Evolutionary conservation across 2,888 invertebrate species (phyloP).

Genomic region (Cenopis cana): DNA sequence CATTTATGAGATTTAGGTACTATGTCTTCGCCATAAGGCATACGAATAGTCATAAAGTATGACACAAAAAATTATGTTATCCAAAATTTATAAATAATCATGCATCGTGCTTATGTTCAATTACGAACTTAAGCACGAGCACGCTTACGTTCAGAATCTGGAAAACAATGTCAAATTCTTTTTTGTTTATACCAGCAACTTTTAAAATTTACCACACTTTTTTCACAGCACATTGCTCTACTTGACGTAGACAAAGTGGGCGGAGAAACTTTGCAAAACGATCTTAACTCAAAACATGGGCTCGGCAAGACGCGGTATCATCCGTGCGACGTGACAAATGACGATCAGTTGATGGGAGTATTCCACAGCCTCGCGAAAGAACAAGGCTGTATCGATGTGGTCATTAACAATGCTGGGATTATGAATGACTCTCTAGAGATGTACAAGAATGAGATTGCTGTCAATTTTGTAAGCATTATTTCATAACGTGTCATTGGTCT

Average conservation of each 20-base stretch:
- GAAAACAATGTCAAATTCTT: no score
- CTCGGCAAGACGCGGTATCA: constrained; percentile 53
- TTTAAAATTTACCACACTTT: no score
- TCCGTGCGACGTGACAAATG: constrained; percentile 59
- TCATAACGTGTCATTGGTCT: no score
- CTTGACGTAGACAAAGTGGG: constrained; percentile 55
- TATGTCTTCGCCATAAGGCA: no score
- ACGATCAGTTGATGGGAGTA: constrained; percentile 52
- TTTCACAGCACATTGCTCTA: constrained; percentile 46
- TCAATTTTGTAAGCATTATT: constrained; percentile 60
- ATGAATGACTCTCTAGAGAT: constrained; percentile 52
- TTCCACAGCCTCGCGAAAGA: constrained; percentile 51
- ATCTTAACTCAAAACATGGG: constrained; percentile 53
- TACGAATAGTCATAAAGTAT: no score
- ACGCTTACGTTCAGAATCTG: no score
- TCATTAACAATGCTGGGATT: constrained; percentile 63
- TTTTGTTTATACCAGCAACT: no score
- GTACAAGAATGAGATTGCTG: constrained; percentile 58
- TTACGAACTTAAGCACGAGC: no score
- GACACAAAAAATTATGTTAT: no score
- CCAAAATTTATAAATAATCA: no score
- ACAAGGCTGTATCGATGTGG: constrained; percentile 54
- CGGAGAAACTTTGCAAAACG: constrained; percentile 52
- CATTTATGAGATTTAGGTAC: no score
- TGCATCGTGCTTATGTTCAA: no score